Conservation (phyloP, 2,113 vertebrate genomes). For the Tetrao urogallus region DNA sequence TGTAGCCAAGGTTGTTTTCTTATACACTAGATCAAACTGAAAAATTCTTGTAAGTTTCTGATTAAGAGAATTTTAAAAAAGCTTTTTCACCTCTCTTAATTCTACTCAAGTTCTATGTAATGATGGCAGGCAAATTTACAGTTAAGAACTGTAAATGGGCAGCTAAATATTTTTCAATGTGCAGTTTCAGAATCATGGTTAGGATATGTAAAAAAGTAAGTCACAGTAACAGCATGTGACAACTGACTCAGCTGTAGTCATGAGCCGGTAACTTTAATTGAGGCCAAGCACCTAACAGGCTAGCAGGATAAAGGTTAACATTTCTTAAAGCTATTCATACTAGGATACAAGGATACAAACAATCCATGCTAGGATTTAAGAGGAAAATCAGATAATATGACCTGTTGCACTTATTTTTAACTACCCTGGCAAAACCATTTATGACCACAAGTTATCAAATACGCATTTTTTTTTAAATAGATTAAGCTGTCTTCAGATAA, state of each 20-base stretch:
- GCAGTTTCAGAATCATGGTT: background rate
- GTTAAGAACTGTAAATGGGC: background rate
- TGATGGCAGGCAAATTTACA: rapidly evolving
- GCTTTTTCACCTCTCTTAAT: background rate
- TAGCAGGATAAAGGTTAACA: background rate
- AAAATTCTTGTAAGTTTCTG: background rate
- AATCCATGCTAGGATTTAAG: background rate
- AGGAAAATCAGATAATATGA: background rate
- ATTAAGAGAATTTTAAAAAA: background rate
- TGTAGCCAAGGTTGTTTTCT: background rate
- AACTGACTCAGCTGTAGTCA: background rate
- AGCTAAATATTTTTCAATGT: background rate
- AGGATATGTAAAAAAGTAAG: background rate
- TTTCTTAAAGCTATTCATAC: conserved; percentile 1
- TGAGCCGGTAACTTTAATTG: background rate
- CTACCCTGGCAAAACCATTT: background rate
- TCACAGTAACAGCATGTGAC: background rate
- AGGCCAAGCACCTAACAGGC: background rate
- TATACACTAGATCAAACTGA: background rate
- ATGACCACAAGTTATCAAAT: background rate
- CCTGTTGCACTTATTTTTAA: background rate
- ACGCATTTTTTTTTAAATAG: background rate
- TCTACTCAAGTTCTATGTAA: background rate
- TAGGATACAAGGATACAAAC: background rate
- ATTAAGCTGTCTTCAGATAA: background rate